phyloP scores from a whole-genome alignment of 2,113 vertebrate genomes.

The Amblyopsis rosae region DNA sequence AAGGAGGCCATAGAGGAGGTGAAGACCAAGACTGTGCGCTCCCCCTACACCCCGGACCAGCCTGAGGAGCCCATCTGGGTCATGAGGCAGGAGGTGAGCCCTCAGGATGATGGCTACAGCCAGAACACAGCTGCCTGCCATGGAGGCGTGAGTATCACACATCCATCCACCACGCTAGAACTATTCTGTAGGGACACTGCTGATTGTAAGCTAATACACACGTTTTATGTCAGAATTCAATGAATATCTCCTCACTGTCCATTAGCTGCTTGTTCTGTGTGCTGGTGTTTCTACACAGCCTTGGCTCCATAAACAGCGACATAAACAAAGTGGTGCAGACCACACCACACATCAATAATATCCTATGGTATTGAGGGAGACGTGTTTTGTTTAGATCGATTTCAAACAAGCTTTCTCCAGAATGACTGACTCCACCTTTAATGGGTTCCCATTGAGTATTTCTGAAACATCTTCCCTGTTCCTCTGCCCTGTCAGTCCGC shows the following conservation, averaged over 20 bases:
- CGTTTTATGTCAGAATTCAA: no score
- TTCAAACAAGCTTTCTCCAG: no score
- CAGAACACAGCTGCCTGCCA: conserved; percentile 78
- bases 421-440: no score
- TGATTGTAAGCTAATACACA: background rate
- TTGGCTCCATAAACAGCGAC: no score
- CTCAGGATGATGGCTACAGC: conserved; percentile 82
- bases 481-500: conserved; percentile 15
- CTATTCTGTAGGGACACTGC: background rate
- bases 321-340: no score
- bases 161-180: background rate
- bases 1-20: conserved; percentile 96
- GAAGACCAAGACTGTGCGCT: conserved; percentile 91
- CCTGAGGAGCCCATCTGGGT: conserved; percentile 95
- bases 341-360: no score
- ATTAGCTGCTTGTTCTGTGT: no score
- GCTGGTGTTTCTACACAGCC: no score
- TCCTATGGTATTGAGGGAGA: no score
- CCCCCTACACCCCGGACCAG: conserved; percentile 92
- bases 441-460: background rate
- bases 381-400: no score
- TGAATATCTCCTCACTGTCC: no score
- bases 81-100: conserved; percentile 93
- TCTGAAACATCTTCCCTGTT: background rate
- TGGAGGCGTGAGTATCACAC: conserved; percentile 71